Base-by-base conservation (phyloP, 2,113 vertebrate genomes). In the Tapirus terrestris region DNA sequence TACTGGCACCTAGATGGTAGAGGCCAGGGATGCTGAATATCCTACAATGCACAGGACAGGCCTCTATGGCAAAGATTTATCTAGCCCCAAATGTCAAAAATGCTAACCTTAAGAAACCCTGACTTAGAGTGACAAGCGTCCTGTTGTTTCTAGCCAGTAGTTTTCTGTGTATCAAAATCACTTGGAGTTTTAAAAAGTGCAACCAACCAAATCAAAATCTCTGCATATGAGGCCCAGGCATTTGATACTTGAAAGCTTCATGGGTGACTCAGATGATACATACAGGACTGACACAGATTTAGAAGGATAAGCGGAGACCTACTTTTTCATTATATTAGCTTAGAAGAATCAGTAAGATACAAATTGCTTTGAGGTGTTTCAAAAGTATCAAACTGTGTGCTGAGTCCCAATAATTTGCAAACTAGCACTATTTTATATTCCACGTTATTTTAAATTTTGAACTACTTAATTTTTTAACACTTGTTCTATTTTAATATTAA, bases 371-470 rank as follows among this genome's bases (percentile, higher is more conserved):
- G 48, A 79, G 27, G 85, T 87, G 20, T 89, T 67, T 91, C 1
- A 65, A 56, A 92, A 89, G 29, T 45, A 8, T 70, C 63, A 88
- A 3, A 31, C 36, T 73, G 45, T 95, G 29, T 83, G 21, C 39
- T 39, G 10, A 81, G 33, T 82, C 53, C 31, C 56, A 85, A 2
- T 77, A 63, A 53, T 83, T 95, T 92, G 9, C 8, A 68, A 79
- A 89, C 79, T 53, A 82, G 58, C 43, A 75, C 56, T 53, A 36
- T 88, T 83, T 85, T 83, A 39, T 88, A 79, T 58, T 94, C 21
- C 4, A 68, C 79, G 92, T n/a, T 70, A 70, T 87, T 96, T 94
- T 72, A 43, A 91, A 93, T 89, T 94, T 88, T 91, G 48, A 94
- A 58, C 45, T 86, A 27, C 61, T 97, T 63, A 88, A 73, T 82